These are phyloP conservation scores for Scartelaos histophorus DNA, from an alignment of 2,113 vertebrate species.

Conservation along the genomic window DNA sequence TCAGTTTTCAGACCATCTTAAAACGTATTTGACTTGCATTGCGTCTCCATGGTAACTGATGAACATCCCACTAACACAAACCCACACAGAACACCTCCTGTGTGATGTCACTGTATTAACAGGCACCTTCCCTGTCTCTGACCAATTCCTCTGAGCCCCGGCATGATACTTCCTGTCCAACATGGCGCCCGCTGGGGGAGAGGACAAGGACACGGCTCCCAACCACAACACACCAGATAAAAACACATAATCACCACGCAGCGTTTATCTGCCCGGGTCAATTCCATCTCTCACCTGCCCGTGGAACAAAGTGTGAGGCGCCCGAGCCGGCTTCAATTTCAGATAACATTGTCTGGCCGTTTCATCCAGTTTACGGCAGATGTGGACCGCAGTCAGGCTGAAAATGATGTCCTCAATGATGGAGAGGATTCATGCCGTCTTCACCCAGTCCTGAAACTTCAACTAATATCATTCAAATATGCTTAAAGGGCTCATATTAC, in stretches of 20 bases:
- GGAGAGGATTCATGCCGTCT: conserved; percentile 25
- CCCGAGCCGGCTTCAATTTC: conserved; percentile 63
- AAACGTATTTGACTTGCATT: no score
- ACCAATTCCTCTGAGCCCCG: conserved; percentile 37
- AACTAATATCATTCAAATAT: no score
- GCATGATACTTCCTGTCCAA: conserved; percentile 31
- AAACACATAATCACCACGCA: conserved; percentile 67
- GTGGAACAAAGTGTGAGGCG: conserved; percentile 45
- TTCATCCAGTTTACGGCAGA: conserved; percentile 50
- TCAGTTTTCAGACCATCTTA: no score
- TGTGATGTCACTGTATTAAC: no score
- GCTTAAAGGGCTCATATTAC: no score
- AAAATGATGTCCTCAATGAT: conserved; percentile 45
- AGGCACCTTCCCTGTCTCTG: conserved; percentile 57
- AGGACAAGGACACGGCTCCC: conserved; percentile 64
- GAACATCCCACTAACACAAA: no score
- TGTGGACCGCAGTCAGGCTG: conserved; percentile 33
- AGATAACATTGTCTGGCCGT: conserved; percentile 71
- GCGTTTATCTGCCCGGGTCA: conserved; percentile 69
- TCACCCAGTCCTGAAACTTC: conserved; percentile 10
- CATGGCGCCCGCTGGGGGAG: conserved; percentile 43
- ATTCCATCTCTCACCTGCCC: conserved; percentile 59
- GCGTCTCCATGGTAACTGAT: no score
- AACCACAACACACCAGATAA: conserved; percentile 65
- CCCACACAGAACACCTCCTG: no score